Evolutionary conservation across 2,113 vertebrate species (phyloP), one percentile per base, ranked within the genome.

Genomic region (Climacteris rufus): DNA sequence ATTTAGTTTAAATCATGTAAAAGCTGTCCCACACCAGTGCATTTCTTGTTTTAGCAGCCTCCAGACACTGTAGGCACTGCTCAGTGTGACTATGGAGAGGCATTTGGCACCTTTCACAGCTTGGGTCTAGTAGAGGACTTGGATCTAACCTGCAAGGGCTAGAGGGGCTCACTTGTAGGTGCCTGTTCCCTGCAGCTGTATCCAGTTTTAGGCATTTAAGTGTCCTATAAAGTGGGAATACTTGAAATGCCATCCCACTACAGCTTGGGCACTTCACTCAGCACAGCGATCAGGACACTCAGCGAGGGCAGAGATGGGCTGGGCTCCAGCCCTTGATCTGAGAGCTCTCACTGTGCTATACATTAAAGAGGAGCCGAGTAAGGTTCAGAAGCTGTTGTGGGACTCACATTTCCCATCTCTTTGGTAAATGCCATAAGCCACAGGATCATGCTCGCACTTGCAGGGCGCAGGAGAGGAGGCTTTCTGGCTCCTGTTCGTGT

Each of bases 321-420:
- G 91, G 76, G 86, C 76, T 96, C 95, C 96, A 95, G 86, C 72
- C 52, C 83, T 89, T 94, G 35, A 89, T 94, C 91, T 96, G 23
- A 78, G 54, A 82, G 69, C 86, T 90, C 52, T 77, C 33, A 35
- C 86, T 71, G 60, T 89, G 64, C 76, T 78, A 1, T 78, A 33
- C 64, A 44, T 83, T 95, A 60, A 78, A 80, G 33, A 92, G 91
- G 60, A 96, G 89, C 56, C 0, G 0, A 92, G 31, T 69, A 74
- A 74, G 56, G 70, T 81, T 59, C 76, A 81, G 83, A 78, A 81
- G 69, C 35, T 11, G 11, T 23, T 84, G 37, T 71, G 64, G 65
- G 52, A 63, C 74, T 93, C 64, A 13, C 0, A 2, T 90, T 93
- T 95, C 80, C 47, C 77, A 47, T 86, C 39, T 54, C 35, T 78